Conservation (phyloP, 2,113 vertebrate genomes). For the Chlamydotis undulata region DNA sequence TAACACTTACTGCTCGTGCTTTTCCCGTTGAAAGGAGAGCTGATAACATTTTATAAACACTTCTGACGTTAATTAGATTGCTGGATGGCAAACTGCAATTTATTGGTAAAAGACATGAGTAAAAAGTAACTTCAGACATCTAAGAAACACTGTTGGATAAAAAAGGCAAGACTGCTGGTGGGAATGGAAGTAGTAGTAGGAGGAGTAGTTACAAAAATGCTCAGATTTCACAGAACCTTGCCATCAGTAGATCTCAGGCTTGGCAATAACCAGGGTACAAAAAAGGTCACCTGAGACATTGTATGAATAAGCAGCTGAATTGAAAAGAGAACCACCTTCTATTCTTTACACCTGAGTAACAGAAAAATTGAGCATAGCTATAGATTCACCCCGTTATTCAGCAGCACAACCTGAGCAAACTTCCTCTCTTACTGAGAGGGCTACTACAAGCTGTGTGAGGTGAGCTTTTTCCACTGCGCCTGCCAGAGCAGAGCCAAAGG, state of each 20-base stretch:
- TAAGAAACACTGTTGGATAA: not conserved
- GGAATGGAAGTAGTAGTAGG: not conserved
- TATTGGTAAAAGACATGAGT: not conserved
- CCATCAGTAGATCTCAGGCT: not conserved
- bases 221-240: not conserved
- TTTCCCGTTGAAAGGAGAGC: not conserved
- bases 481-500: not conserved
- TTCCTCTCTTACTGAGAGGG: not conserved
- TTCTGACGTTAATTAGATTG: not conserved
- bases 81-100: not conserved
- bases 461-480: not conserved
- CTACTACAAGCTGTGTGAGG: not conserved
- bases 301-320: not conserved
- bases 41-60: not conserved
- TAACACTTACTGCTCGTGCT: not conserved
- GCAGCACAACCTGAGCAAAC: not conserved
- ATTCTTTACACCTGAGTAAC: not conserved
- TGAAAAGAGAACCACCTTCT: not conserved
- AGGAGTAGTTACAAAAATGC: not conserved
- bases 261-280: not conserved
- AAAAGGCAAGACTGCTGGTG: not conserved
- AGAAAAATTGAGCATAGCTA: not conserved
- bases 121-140: not conserved
- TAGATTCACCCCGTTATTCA: not conserved
- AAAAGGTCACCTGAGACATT: not conserved